These are phyloP conservation scores for Ceyx melanurus DNA, from an alignment of 2,113 vertebrate genomes.

Conservation along the genomic window DNA sequence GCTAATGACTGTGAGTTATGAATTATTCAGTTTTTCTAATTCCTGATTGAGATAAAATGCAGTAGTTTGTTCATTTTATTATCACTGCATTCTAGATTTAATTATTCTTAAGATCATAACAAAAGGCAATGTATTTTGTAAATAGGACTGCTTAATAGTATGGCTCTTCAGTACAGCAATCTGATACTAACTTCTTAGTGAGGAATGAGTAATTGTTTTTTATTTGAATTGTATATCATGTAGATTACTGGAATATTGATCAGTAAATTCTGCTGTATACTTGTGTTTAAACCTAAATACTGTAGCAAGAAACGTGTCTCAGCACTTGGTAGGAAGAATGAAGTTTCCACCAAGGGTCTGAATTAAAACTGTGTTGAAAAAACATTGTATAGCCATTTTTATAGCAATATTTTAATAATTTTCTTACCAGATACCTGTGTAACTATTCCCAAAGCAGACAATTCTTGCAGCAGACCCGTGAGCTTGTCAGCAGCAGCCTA, in stretches of 20 bases:
- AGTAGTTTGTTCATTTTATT: conserved; percentile 12
- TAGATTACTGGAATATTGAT: background rate
- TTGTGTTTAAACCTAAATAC: background rate
- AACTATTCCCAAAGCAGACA: background rate
- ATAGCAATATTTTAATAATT: background rate
- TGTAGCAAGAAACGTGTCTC: background rate
- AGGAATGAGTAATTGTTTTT: background rate
- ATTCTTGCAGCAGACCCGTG: background rate
- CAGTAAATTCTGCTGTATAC: background rate
- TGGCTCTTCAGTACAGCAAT: background rate
- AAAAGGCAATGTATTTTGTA: conserved; percentile 19
- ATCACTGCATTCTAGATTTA: conserved; percentile 7
- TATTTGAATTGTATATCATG: conserved; percentile 18
- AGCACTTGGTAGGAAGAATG: background rate
- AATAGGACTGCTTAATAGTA: background rate
- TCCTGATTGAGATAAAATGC: conserved; percentile 22
- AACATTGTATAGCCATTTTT: background rate
- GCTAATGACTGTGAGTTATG: background rate
- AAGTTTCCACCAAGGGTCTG: background rate
- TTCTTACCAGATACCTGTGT: background rate
- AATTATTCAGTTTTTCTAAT: background rate
- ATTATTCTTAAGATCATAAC: conserved; percentile 33
- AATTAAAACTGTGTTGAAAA: background rate
- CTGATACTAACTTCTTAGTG: background rate
- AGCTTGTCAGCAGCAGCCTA: background rate